A percentile compares a stretch with the other conserved stretches of the same genome.
phyloP scores from a whole-genome alignment of 2,113 vertebrate species.

The Edolisoma coerulescens region DNA sequence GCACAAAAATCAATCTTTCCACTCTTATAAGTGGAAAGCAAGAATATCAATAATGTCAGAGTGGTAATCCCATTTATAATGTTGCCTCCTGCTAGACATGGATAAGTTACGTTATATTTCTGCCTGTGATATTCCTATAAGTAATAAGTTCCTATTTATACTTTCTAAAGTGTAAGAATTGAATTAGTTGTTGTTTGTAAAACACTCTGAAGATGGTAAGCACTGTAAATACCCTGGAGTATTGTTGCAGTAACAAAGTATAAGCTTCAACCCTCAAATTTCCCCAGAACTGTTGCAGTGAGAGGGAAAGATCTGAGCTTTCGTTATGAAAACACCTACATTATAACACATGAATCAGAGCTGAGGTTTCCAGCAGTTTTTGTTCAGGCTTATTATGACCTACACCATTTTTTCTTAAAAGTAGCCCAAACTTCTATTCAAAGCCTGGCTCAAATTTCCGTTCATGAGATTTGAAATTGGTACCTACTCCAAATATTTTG shows the following conservation, averaged over 20 bases:
- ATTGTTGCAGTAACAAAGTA: not conserved
- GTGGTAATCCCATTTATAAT: not conserved
- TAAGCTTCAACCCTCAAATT: not conserved
- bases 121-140: not conserved
- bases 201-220: not conserved
- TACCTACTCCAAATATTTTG: not conserved
- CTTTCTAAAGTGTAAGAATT: not conserved
- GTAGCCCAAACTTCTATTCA: not conserved
- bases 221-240: not conserved
- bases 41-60: not conserved
- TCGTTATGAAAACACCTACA: not conserved
- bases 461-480: not conserved
- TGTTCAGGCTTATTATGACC: not conserved
- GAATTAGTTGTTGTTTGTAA: not conserved
- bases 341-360: not conserved
- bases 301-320: not conserved
- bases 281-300: not conserved
- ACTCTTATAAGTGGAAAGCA: not conserved
- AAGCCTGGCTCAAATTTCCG: not conserved
- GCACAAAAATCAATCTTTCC: not conserved
- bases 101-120: not conserved
- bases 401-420: not conserved
- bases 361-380: not conserved
- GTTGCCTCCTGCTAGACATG: not conserved
- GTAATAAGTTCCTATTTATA: not conserved